These are phyloP conservation scores for Eulemur albifrons DNA, from an alignment of 2,797 vertebrate species.

Conservation along the genomic window DNA sequence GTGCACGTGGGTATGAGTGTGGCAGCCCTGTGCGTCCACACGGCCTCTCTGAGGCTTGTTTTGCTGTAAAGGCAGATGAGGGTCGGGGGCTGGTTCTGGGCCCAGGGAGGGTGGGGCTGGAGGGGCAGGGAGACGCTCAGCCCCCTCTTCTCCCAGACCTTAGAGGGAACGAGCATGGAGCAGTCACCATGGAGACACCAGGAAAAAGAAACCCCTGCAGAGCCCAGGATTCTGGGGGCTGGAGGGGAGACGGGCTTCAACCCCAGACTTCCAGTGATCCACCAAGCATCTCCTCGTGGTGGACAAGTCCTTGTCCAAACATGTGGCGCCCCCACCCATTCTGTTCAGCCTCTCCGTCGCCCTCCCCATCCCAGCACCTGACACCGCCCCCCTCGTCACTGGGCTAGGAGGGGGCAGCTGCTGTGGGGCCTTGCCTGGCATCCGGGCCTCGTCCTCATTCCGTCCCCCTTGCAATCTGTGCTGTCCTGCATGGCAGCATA, in stretches of 20 bases:
- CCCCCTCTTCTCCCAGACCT: not conserved
- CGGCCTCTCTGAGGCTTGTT: not conserved
- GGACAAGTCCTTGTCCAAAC: not conserved
- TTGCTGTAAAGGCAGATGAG: not conserved
- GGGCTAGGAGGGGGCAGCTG: not conserved
- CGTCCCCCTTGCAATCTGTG: not conserved
- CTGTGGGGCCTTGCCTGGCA: accelerated
- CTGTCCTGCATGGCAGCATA: not conserved
- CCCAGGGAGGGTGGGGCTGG: not conserved
- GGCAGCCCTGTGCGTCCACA: accelerated
- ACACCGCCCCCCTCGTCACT: not conserved
- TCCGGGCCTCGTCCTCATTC: not conserved
- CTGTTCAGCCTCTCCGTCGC: not conserved
- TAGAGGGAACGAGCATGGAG: not conserved
- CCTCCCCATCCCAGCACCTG: accelerated
- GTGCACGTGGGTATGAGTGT: accelerated
- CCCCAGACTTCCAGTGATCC: not conserved
- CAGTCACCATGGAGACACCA: not conserved
- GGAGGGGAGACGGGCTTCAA: not conserved
- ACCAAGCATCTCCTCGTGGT: not conserved
- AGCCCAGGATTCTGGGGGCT: accelerated
- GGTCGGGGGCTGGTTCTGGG: no score
- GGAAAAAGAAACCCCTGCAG: not conserved
- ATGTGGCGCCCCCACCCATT: accelerated
- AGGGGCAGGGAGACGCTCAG: not conserved